Evolutionary conservation across 2,797 vertebrate genomes (phyloP).

Genomic region (Brachyrhaphis roseni): DNA sequence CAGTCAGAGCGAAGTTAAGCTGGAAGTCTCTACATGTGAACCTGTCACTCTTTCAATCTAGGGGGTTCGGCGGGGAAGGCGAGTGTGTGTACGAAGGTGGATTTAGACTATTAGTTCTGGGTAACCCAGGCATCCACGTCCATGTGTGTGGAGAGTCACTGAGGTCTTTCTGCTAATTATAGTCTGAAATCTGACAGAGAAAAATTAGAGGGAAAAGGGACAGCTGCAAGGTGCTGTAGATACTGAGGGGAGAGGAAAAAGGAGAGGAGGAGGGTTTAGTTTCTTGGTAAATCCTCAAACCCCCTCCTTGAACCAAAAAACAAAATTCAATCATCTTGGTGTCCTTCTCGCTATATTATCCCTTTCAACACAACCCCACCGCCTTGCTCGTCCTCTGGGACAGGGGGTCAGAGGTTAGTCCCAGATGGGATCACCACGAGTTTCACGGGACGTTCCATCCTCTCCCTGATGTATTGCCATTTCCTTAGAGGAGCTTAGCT

Average conservation of each 20-base stretch:
- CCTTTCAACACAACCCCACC: slow-evolving; percentile 30
- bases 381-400: slow-evolving; percentile 31
- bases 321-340: slow-evolving; percentile 77
- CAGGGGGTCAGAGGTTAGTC: slow-evolving; percentile 66
- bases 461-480: slow-evolving; percentile 61
- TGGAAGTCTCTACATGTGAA: slow-evolving; percentile 84
- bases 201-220: slow-evolving; percentile 91
- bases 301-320: slow-evolving; percentile 77
- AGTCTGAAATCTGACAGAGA: slow-evolving; percentile 92
- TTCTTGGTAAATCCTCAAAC: slow-evolving; percentile 83
- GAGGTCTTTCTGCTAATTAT: slow-evolving; percentile 91
- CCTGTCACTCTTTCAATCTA: slow-evolving; percentile 80
- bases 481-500: slow-evolving; percentile 60
- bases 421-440: slow-evolving; percentile 49
- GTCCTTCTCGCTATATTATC: slow-evolving; percentile 60
- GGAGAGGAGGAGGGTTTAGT: slow-evolving; percentile 71
- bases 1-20: slow-evolving; percentile 69
- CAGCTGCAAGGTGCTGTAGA: slow-evolving; percentile 83
- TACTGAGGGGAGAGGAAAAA: slow-evolving; percentile 50
- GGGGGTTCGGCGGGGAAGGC: slow-evolving; percentile 25
- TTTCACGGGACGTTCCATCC: slow-evolving; percentile 61
- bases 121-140: slow-evolving; percentile 76
- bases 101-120: slow-evolving; percentile 85
- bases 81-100: slow-evolving; percentile 59
- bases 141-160: slow-evolving; percentile 81